Evolutionary conservation across 2,113 vertebrate species (phyloP).

Genomic region (Bothrops jararaca): DNA sequence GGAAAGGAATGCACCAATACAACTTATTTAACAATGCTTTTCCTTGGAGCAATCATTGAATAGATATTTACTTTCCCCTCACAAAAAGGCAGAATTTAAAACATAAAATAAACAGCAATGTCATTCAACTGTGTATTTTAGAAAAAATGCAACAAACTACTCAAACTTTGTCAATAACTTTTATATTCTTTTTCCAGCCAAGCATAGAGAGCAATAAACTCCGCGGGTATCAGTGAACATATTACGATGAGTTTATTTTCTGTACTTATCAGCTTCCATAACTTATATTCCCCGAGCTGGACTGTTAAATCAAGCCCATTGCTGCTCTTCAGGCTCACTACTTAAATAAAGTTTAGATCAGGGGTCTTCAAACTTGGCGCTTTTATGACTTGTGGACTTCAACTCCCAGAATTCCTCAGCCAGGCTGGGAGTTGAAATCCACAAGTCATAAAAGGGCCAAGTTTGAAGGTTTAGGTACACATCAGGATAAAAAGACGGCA

Average conservation of each 20-base stretch:
- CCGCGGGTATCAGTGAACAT: background rate
- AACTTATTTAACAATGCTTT: background rate
- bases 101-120: rapidly evolving
- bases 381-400: no score
- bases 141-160: background rate
- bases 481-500: no score
- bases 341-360: background rate
- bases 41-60: background rate
- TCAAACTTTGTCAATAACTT: background rate
- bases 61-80: background rate
- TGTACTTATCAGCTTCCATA: background rate
- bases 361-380: no score
- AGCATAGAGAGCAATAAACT: background rate
- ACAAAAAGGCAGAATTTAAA: background rate
- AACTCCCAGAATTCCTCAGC: no score
- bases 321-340: background rate
- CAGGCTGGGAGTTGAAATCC: no score
- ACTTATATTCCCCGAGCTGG: background rate
- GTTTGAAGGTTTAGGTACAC: background rate
- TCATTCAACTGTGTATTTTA: background rate
- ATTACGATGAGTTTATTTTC: background rate
- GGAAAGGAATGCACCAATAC: background rate
- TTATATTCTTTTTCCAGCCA: background rate
- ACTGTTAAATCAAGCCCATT: background rate
- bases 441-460: background rate